Evolutionary conservation across 2,888 invertebrate species (phyloP), one percentile per base, ranked within the genome.

Genomic region (Cataglyphis cursor): DNA sequence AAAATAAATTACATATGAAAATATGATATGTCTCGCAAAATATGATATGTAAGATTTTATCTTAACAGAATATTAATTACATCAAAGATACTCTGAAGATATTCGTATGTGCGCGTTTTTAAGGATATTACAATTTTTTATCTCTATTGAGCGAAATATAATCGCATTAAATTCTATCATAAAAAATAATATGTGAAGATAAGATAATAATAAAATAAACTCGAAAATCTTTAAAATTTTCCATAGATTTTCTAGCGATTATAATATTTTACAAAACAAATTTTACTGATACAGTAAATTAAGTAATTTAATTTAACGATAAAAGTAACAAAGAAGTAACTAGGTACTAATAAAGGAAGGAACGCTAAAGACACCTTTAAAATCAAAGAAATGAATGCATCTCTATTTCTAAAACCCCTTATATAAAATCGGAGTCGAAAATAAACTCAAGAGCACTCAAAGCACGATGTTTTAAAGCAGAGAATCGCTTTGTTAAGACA

Each of bases 401-500:
- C 12, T 28, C 15, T 28, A 18, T 28, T 24, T 21, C 24, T 24
- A 10, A 24, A 41, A 31, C 1, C 15, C 1, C 1, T n/a, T n/a
- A 51, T n/a, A 41, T 9, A 44, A 44, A 31, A 44, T 61, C 73
- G n/a, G 6, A n/a, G 35, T 35, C 57, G 28, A 41, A 21, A n/a
- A 18, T 18, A 35, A 24, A 62, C 64, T 21, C 8, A 31, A 75
- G 38, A 15, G 6, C 5, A n/a, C n/a, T n/a, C n/a, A 12, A 41
- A 12, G 3, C 15, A 15, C 31, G 31, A 28, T n/a, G 38, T 24
- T 24, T n/a, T 10, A 68, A 68, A 10, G 31, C 21, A 24, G 28
- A 57, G 31, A 70, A 59, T 41, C 41, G 41, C 57, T 70, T 41
- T 59, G 78, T 72, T 80, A 72, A 48, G 59, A 57, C 35, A 24